Base-by-base conservation (phyloP, 2,797 vertebrate species). In the Chelonia mydas region DNA sequence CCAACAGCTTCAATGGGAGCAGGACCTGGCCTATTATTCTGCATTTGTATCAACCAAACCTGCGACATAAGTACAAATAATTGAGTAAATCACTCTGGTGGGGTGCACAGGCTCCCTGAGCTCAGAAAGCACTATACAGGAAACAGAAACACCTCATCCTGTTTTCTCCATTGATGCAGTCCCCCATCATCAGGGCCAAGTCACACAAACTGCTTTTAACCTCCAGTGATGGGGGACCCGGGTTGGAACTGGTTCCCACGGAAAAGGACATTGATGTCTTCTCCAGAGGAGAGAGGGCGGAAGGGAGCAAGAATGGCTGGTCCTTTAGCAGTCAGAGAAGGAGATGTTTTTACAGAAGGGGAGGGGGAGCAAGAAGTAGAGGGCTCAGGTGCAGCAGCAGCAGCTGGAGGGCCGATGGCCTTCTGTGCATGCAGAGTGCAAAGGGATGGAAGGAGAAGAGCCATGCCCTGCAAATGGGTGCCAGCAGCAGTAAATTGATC, bases 221-320 rank as follows among this genome's bases (percentile, higher is more conserved):
- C 13, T 47, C 57, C 57, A 59, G 28, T 59, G 28, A 59, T 28
- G 31, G 59, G 59, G 59, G 59, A 61, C 28, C 31, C 11, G 16
- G 59, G 25, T 33, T 61, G 59, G 28, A 61, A 61, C 33, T 61
- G 59, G 3, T 61, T 13, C 59, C 59, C 59, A 33, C 2, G 59
- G 13, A 61, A 61, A 61, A 31, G 6, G 59, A 61, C 59, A 61
- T 33, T 61, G 31, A 61, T 61, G 57, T 61, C 57, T 61, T 61
- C 28, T 33, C 28, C 3, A 28, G 28, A 15, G 28, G 31, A 3
- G 59, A 33, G 13, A 33, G 13, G 12, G 28, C 19, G 51, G 57
- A 76, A 77, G 79, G 74, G 37, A 45, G 4, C 0, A 0, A 83
- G 72, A 68, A 25, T 0, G 0, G 72, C 57, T 59, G 72, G 57